Evolutionary conservation across 2,888 invertebrate species (phyloP), one percentile per base, ranked within the genome.

Genomic region (Standfussiana lucernea): DNA sequence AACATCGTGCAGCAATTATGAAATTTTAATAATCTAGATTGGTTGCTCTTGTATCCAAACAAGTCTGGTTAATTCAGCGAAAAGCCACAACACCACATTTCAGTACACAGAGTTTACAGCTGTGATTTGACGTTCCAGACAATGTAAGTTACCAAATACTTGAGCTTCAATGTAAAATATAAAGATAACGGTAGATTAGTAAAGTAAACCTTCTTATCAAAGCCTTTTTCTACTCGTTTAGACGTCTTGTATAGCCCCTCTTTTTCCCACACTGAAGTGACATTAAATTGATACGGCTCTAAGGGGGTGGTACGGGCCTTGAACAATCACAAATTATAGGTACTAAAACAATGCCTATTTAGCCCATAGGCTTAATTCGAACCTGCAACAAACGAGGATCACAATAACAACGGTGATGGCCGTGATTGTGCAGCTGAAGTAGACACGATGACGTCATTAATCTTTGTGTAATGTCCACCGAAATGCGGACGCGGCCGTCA

Each of bases 401-500:
- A 80, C 84, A 83, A 86, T 84, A 80, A 81, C 69, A 79, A 70
- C 85, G 85, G 88, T 87, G 86, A 86, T 86, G 87, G 88, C 88
- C 86, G 91, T 91, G 92, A 94, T 93, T 92, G 91, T 90, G 86
- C 90, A 90, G 89, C 86, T 89, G 87, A 85, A 88, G 89, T 90
- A 93, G 93, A 92, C 94, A 93, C 93, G 93, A 95, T 95, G 94
- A 93, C 93, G 93, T 93, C 95, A 95, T 96, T 94, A 95, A 96
- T 95, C 94, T 94, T 93, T 88, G 89, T 85, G 92, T 95, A 95
- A 95, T 94, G 94, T 93, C 92, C 90, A 87, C 92, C 91, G 91
- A 89, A 94, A 93, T 91, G 92, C 90, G 92, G 90, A 90, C 88
- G 86, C 77, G 75, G 88, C 88, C 92, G 94, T 93, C 93, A 94